Evolutionary conservation across 2,888 invertebrate species (phyloP), one percentile per base, ranked within the genome.

Genomic region (Macrophya alboannulata): DNA sequence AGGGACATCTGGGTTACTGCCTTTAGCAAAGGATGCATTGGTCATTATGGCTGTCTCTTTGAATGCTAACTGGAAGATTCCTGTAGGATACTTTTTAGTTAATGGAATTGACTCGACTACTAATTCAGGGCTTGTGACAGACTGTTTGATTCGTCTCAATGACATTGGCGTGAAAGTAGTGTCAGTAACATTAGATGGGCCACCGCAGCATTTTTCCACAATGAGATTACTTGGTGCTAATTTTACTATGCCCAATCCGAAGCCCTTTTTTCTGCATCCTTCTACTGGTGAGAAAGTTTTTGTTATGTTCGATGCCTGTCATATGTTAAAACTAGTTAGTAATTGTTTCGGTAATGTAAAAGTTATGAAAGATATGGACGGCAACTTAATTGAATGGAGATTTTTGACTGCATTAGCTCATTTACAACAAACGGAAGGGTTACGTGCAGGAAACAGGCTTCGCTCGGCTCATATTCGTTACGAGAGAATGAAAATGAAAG

Each of bases 401-500:
- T 76, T 48, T 15, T 25, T 76, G 1, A 17, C 2, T 15, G 76
- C 76, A 4, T 37, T 79, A 59, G 79, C 79, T 37, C 3, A 10
- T 15, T 59, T 79, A 40, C 85, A 82, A 74, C 31, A 86, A 55
- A 21, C 62, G 1, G 86, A 86, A 76, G 86, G 86, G 3, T 81
- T 88, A 12, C 76, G 85, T 59, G 85, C 85, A 71, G 86, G 86
- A 6, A 88, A 88, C 45, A 85, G 84, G 72, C 31, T 87, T 21
- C 40, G 76, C 6, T 74, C 10, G n/a, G 45, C 21, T 31, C 88
- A 88, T 55, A 74, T 88, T 12, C 45, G 82, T 40, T 87, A 85
- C 85, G n/a, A 76, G 0, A 86, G 86, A 76, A 87, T 87, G 62
- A 88, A 87, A 85, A 88, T 89, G 87, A 88, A 88, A 85, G 89